Percentiles rank a stretch among this genome's conserved stretches.
phyloP scores from a whole-genome alignment of 2,797 vertebrate genomes.

The Coilia nasus region DNA sequence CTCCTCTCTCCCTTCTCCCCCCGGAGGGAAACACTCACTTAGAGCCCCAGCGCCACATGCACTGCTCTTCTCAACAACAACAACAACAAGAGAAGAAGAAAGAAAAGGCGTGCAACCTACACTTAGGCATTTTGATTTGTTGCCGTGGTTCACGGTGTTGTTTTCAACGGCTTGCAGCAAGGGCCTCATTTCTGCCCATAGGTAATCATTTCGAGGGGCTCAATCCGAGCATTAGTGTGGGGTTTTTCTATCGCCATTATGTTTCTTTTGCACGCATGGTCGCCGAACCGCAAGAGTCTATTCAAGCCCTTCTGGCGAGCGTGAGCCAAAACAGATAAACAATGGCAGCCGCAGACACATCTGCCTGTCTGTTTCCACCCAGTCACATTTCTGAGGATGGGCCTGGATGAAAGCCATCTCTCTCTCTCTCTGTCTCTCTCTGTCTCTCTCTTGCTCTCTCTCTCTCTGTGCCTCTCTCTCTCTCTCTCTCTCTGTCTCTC shows the following conservation, averaged over 20 bases:
- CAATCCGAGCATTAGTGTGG: background rate
- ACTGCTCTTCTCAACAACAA: background rate
- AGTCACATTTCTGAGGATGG: constrained; percentile 12
- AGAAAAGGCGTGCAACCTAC: background rate
- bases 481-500: background rate
- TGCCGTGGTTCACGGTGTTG: background rate
- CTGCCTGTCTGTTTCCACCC: constrained; percentile 14
- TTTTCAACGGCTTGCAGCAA: background rate
- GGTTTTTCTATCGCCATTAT: background rate
- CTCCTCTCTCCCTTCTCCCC: background rate
- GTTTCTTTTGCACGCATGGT: background rate
- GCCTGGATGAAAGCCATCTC: background rate
- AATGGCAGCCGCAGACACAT: constrained; percentile 22
- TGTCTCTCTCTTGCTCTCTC: constrained; percentile 7
- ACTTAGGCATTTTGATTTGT: constrained; percentile 12
- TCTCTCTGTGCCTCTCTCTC: background rate
- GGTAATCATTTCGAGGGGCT: constrained; percentile 1
- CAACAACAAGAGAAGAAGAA: background rate
- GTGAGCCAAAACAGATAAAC: background rate
- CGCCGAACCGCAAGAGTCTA: background rate
- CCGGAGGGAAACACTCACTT: background rate
- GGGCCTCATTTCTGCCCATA: background rate
- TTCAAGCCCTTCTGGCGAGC: background rate
- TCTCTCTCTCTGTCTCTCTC: background rate
- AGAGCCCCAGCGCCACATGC: background rate